Percentiles rank a stretch among this genome's conserved stretches.
Evolutionary conservation across 2,797 vertebrate species (phyloP).

Genomic region (Emys orbicularis): DNA sequence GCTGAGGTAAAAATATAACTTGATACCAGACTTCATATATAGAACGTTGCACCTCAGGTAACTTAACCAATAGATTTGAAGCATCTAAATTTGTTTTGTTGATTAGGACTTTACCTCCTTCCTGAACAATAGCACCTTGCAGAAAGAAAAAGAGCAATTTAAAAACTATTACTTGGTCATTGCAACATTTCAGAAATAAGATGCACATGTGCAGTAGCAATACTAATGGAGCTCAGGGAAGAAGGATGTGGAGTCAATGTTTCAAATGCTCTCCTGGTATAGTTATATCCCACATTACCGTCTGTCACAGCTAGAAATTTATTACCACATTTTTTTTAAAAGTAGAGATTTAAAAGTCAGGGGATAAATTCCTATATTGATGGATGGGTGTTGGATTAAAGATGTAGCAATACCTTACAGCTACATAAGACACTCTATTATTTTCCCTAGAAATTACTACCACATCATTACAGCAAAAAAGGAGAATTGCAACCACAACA

Average conservation of each 20-base stretch:
- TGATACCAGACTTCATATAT: conserved; percentile 92
- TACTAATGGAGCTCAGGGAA: not conserved
- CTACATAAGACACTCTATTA: not conserved
- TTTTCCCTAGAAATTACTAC: not conserved
- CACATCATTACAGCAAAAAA: not conserved
- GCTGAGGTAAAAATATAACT: conserved; percentile 86
- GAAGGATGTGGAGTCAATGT: not conserved
- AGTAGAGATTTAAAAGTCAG: not conserved
- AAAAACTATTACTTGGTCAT: not conserved
- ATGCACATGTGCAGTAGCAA: not conserved
- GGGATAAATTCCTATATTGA: not conserved
- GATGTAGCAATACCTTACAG: not conserved
- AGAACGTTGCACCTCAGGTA: conserved; percentile 82
- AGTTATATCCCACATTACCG: not conserved
- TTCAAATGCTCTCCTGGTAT: not conserved
- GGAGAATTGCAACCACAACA: not conserved
- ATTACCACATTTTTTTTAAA: not conserved
- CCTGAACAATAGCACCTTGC: conserved; percentile 87
- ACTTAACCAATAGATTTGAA: conserved; percentile 88
- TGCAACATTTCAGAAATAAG: not conserved
- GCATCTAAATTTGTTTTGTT: conserved; percentile 89
- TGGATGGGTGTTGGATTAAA: not conserved
- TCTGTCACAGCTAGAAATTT: not conserved
- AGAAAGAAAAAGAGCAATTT: conserved; percentile 28
- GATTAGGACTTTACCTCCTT: conserved; percentile 88